phyloP scores from a whole-genome alignment of 2,113 vertebrate species.

The Phocoena phocoena region DNA sequence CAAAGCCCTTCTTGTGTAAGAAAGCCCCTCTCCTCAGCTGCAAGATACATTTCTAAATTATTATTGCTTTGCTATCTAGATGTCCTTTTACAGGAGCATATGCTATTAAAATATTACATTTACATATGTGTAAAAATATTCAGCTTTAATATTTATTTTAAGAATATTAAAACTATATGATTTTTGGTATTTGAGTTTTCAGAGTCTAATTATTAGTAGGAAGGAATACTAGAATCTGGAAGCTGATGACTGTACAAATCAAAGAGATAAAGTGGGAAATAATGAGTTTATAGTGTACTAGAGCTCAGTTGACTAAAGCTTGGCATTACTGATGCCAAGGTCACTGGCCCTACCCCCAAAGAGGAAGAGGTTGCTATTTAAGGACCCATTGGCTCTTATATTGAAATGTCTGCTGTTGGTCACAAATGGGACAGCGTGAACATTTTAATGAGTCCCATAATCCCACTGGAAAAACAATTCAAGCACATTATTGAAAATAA shows the following conservation, averaged over 20 bases:
- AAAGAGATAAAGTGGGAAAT: not conserved
- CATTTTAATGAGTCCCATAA: slow-evolving; percentile 53
- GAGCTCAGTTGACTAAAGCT: not conserved
- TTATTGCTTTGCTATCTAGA: not conserved
- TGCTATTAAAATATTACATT: not conserved
- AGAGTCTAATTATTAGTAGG: not conserved
- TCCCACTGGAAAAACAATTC: slow-evolving; percentile 29
- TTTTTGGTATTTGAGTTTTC: not conserved
- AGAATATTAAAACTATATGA: not conserved
- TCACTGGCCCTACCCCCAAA: not conserved
- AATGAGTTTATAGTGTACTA: not conserved
- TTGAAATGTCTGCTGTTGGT: not conserved
- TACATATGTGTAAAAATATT: not conserved
- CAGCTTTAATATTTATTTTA: not conserved
- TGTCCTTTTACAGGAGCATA: not conserved
- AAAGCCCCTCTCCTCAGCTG: not conserved
- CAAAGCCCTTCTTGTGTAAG: not conserved
- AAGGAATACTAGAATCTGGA: not conserved
- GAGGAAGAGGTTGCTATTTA: not conserved
- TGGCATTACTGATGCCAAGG: not conserved
- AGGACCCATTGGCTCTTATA: not conserved
- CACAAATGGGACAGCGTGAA: not conserved
- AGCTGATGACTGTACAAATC: not conserved
- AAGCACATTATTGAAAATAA: slow-evolving; percentile 47
- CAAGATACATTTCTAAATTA: not conserved